Conservation (phyloP, 2,797 vertebrate species). For the Crypturellus tataupa region DNA sequence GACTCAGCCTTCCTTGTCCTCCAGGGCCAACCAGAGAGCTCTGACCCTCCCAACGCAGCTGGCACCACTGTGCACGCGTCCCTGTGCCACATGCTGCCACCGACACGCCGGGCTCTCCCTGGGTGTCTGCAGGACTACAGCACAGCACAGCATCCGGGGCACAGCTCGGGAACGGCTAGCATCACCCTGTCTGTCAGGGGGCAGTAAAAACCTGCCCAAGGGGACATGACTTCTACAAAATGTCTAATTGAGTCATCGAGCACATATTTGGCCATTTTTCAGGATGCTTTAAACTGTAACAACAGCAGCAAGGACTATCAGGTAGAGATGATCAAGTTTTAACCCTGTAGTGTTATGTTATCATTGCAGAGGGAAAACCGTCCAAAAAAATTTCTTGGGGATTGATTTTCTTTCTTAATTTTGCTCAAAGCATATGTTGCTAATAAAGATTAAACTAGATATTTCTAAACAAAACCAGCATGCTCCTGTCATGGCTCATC, state of each 20-base stretch:
- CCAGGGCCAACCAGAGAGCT: not conserved
- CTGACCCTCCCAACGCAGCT: not conserved
- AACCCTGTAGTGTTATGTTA: not conserved
- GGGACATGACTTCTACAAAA: not conserved
- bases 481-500: not conserved
- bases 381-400: not conserved
- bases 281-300: constrained; percentile 12
- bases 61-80: too few species aligned
- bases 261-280: not conserved
- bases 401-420: constrained; percentile 34
- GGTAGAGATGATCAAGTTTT: not conserved
- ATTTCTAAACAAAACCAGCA: constrained; percentile 16
- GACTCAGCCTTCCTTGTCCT: too few species aligned
- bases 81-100: accelerated
- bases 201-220: not conserved
- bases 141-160: not conserved
- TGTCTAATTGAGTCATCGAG: not conserved
- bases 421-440: constrained; percentile 15
- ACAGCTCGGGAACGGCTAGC: accelerated
- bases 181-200: not conserved
- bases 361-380: constrained; percentile 8
- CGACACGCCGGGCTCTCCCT: not conserved
- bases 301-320: constrained; percentile 2
- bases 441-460: constrained; percentile 28
- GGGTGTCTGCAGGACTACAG: not conserved